phyloP scores from a whole-genome alignment of 2,113 vertebrate genomes.

The Laticauda laticaudata region DNA sequence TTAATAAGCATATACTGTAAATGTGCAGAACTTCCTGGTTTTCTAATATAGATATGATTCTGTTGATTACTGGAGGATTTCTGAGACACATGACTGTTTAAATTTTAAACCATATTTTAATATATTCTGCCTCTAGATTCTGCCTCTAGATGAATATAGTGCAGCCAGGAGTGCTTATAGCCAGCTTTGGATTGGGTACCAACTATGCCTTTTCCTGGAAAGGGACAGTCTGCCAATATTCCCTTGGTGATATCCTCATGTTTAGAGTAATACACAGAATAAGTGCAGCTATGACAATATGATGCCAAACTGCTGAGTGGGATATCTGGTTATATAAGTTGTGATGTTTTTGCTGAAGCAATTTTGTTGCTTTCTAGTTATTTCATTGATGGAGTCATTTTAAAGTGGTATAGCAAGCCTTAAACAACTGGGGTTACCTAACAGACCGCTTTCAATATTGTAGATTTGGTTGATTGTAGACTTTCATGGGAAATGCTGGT shows the following conservation, averaged over 20 bases:
- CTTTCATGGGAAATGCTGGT: background rate
- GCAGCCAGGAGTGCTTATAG: background rate
- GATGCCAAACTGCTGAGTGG: background rate
- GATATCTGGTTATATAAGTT: background rate
- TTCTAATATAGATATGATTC: background rate
- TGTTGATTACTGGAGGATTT: background rate
- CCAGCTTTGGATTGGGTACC: background rate
- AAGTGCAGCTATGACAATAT: background rate
- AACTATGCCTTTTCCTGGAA: background rate
- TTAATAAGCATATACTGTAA: background rate
- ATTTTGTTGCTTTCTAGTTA: background rate
- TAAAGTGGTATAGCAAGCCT: background rate
- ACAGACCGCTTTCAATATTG: background rate
- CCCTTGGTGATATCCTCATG: background rate
- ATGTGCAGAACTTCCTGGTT: background rate
- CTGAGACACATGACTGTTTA: background rate
- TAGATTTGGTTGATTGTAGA: background rate
- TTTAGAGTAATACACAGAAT: background rate
- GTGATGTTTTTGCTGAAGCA: background rate
- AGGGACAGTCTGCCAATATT: background rate
- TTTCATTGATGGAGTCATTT: background rate
- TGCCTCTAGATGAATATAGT: background rate
- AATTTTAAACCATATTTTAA: background rate
- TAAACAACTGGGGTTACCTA: background rate
- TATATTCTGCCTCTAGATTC: background rate